A percentile compares a stretch with the other conserved stretches of the same genome.
Evolutionary conservation across 2,113 vertebrate genomes (phyloP).

Genomic region (Danio rerio): DNA sequence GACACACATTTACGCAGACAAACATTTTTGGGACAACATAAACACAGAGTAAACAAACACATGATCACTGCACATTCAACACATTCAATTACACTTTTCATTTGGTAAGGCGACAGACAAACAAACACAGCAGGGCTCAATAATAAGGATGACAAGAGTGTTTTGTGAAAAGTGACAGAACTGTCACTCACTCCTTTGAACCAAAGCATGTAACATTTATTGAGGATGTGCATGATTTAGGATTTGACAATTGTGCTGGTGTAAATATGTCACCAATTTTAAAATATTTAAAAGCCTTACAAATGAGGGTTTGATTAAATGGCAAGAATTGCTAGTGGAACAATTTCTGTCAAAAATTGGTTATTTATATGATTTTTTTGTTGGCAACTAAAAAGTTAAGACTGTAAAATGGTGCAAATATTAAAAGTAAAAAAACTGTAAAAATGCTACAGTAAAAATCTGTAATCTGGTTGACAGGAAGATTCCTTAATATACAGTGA

Average conservation of each 20-base stretch:
- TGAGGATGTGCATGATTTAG: neutral
- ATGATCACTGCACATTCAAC: neutral
- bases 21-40: neutral
- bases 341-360: too few species aligned
- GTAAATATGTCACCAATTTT: neutral
- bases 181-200: neutral
- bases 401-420: too few species aligned
- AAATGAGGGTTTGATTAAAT: neutral
- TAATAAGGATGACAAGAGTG: neutral
- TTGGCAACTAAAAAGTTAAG: too few species aligned
- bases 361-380: too few species aligned
- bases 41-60: neutral
- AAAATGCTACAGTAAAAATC: too few species aligned
- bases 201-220: neutral
- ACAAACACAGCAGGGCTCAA: conserved; percentile 3
- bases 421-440: too few species aligned
- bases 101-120: neutral
- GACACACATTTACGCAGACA: neutral
- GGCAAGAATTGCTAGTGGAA: neutral
- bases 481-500: too few species aligned
- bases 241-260: neutral
- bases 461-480: too few species aligned
- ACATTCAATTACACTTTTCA: neutral
- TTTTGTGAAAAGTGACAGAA: neutral
- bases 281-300: neutral